Evolutionary conservation across 2,888 invertebrate genomes (phyloP).

Genomic region (Monoplex corrugatus): DNA sequence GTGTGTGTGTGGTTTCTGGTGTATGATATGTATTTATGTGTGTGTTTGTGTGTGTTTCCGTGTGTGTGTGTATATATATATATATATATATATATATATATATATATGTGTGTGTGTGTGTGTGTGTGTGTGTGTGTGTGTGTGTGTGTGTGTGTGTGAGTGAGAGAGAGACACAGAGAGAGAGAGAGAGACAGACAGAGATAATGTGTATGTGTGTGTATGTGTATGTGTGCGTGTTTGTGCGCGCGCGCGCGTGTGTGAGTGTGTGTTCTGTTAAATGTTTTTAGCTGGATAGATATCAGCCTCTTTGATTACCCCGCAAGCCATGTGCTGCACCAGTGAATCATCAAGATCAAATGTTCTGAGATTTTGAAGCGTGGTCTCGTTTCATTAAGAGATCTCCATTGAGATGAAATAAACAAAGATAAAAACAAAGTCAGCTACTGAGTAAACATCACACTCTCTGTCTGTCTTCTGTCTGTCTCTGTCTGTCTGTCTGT

Average conservation of each 20-base stretch:
- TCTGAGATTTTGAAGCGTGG: too few relatives aligned
- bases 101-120: background rate
- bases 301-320: too few relatives aligned
- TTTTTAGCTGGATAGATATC: background rate
- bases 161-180: background rate
- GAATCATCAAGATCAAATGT: too few relatives aligned
- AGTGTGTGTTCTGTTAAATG: background rate
- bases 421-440: too few relatives aligned
- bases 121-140: conserved; percentile 7
- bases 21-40: background rate
- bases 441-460: too few relatives aligned
- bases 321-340: too few relatives aligned
- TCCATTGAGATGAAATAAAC: too few relatives aligned
- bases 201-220: background rate
- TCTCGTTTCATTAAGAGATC: too few relatives aligned
- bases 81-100: background rate
- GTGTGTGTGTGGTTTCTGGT: background rate
- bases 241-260: too few relatives aligned
- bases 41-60: background rate
- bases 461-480: too few relatives aligned
- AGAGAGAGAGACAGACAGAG: background rate
- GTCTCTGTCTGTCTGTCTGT: too few relatives aligned
- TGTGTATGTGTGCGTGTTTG: too few relatives aligned
- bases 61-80: background rate
- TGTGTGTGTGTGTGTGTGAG: background rate